Base-by-base conservation (phyloP, 2,888 invertebrate genomes). In the Heliconius cydno region DNA sequence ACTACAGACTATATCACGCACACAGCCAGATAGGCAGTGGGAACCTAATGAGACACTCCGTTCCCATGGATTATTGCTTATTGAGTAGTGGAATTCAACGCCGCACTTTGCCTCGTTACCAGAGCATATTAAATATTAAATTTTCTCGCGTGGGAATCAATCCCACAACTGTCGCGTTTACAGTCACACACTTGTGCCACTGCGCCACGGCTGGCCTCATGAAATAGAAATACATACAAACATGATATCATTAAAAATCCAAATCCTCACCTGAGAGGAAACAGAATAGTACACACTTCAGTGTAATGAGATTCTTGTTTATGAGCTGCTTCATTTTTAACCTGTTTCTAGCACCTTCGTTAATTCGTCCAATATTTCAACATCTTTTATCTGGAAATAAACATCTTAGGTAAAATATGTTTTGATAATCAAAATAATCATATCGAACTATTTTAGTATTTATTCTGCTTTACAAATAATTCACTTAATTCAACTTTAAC, bases 251-350 rank as follows among this genome's bases (percentile, higher is more conserved):
- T 73, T 34, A 34, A n/a, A n/a, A 73, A 70, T 75, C 65, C 63
- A 72, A 75, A 79, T 75, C 93, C 3, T 95, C 92, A 97, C 97
- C 98, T 88, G 97, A 97, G 84, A 98, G 97, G 88, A 98, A 97
- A 86, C 97, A 96, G 93, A 98, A 98, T 76, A 98, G 96, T 72
- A 98, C 97, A 90, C 97, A 96, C 96, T 98, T 98, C 82, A 98
- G 95, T 81, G 97, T 96, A 84, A 97, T 96, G 84, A 98, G 95
- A 91, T 97, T 97, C 86, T 95, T 95, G 90, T 97, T 97, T 87
- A 97, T 91, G 80, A 92, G 85, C 84, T 88, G 85, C 88, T 92
- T 91, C 94, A 94, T 95, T 79, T 82, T 83, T 63, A 77, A 63
- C 77, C 22, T 79, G 82, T 81, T 73, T 82, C 72, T 79, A 81